Conservation (phyloP, 2,888 invertebrate species). For the Branchipolynoe longqiensis region DNA sequence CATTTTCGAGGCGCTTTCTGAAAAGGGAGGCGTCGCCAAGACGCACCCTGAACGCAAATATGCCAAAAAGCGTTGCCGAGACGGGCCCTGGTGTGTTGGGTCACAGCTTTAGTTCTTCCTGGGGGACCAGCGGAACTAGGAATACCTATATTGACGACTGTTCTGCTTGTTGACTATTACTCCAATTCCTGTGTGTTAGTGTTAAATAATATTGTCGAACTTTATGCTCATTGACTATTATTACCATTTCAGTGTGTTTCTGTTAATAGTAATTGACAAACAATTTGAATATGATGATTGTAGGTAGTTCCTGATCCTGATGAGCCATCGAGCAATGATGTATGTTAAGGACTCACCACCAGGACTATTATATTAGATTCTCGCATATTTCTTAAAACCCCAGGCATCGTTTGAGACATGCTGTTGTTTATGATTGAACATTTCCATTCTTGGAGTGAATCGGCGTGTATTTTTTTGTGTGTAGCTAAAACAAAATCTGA, state of each 20-base stretch:
- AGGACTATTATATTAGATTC: neutral
- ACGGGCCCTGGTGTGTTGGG: too few relatives aligned
- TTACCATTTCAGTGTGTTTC: neutral
- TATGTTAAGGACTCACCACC: neutral
- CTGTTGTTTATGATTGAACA: conserved; percentile 19
- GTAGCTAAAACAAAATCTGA: neutral
- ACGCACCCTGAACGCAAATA: too few relatives aligned
- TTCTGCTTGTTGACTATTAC: too few relatives aligned
- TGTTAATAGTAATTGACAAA: neutral
- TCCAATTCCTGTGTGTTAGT: too few relatives aligned
- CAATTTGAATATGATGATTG: neutral
- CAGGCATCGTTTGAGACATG: neutral
- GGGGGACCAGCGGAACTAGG: too few relatives aligned
- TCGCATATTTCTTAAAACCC: neutral
- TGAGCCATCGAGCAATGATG: conserved; percentile 13
- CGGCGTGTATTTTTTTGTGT: neutral
- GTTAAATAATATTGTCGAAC: too few relatives aligned
- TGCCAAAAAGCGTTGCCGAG: too few relatives aligned
- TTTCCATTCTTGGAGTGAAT: conserved; percentile 8
- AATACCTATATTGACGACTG: too few relatives aligned
- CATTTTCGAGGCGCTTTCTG: too few relatives aligned
- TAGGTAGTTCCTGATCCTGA: conserved; percentile 23
- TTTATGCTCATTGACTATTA: too few relatives aligned
- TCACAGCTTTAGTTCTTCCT: too few relatives aligned
- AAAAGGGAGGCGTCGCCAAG: too few relatives aligned